phyloP scores from a whole-genome alignment of 35 echinoderm and acorn worm genomes.

The Hemicentrotus pulcherrimus region DNA sequence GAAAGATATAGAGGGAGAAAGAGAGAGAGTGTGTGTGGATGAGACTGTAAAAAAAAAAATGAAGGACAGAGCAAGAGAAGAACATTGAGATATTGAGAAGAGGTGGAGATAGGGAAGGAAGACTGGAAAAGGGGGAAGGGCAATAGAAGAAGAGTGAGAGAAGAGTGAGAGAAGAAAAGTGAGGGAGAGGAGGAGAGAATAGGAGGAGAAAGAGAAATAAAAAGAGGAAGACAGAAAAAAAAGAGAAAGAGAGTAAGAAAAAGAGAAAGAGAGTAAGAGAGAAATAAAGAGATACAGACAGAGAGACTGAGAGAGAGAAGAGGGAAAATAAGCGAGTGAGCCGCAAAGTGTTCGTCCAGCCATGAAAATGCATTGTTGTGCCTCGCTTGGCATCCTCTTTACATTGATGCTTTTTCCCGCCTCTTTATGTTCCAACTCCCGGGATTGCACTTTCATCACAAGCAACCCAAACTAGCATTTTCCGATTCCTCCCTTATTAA shows the following conservation, averaged over 20 bases:
- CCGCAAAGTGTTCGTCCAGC: not conserved
- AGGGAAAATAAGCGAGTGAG: not conserved
- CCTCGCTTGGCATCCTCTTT: not conserved
- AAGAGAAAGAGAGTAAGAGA: not conserved
- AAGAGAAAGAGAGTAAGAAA: not conserved
- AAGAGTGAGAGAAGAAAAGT: not conserved
- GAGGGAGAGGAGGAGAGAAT: not conserved
- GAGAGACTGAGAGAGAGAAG: not conserved
- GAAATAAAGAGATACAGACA: not conserved
- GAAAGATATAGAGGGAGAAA: not conserved
- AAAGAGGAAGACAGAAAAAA: not conserved
- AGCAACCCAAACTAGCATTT: not conserved
- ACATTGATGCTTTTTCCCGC: not conserved
- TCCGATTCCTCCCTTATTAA: conserved; percentile 16
- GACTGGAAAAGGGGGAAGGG: not conserved
- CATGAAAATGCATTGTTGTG: not conserved
- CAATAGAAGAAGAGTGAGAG: not conserved
- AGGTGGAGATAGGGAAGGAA: not conserved
- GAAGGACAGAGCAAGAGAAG: too few relatives aligned
- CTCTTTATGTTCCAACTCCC: not conserved
- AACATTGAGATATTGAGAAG: not conserved
- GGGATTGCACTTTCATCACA: not conserved
- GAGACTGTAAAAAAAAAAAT: too few relatives aligned
- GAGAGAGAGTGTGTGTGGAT: too few relatives aligned
- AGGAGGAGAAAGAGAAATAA: not conserved